Evolutionary conservation across 2,113 vertebrate species (phyloP).

Genomic region (Mesembrinibis cayennensis): DNA sequence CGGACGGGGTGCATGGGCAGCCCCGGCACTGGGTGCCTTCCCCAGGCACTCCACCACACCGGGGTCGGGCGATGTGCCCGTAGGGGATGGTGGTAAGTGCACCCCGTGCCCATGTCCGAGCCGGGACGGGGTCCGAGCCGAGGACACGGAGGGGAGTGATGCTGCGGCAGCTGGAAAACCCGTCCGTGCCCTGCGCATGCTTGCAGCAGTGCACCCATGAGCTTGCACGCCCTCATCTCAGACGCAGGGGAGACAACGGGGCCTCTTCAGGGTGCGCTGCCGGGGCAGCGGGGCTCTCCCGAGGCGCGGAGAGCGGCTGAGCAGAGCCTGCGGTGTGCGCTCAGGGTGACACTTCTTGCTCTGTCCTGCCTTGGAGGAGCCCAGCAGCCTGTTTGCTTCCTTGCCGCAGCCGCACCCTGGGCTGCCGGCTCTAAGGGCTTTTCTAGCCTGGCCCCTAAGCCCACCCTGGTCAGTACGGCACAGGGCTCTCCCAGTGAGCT

Average conservation of each 20-base stretch:
- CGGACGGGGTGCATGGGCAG: rapidly evolving
- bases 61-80: no score
- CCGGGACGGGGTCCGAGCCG: not conserved
- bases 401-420: not conserved
- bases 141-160: rapidly evolving
- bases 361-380: conserved; percentile 47
- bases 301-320: not conserved
- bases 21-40: not conserved
- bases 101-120: not conserved
- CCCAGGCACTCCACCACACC: rapidly evolving
- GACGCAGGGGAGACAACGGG: not conserved
- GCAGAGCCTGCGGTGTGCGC: not conserved
- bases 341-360: conserved; percentile 52
- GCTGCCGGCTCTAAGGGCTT: conserved; percentile 55
- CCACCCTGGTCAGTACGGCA: conserved; percentile 55
- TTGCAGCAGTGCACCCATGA: rapidly evolving
- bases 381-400: conserved; percentile 55
- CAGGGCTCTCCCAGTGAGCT: conserved; percentile 57
- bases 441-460: conserved; percentile 55
- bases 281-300: not conserved
- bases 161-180: not conserved
- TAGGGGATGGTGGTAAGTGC: rapidly evolving
- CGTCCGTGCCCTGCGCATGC: not conserved
- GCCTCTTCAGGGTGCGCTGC: not conserved
- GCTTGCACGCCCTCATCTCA: not conserved